These are phyloP conservation scores for Cosmia trapezina DNA, from an alignment of 2,888 invertebrate species.

Conservation along the genomic window DNA sequence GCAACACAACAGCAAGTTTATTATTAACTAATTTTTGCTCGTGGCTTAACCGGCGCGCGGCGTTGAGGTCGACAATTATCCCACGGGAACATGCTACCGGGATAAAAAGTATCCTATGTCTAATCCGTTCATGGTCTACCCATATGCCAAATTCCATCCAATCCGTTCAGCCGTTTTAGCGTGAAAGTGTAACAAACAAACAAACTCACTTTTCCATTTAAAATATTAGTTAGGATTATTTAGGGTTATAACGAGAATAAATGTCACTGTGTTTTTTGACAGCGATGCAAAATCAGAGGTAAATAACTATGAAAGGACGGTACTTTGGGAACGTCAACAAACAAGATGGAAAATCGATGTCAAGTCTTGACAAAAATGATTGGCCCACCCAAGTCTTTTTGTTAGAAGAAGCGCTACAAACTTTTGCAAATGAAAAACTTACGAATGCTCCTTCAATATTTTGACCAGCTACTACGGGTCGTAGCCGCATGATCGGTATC, in stretches of 20 bases:
- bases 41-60: too few species aligned
- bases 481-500: slow-evolving; percentile 18
- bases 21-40: too few species aligned
- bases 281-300: not conserved
- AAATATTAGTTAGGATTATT: too few species aligned
- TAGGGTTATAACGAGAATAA: not conserved
- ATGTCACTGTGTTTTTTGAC: not conserved
- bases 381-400: not conserved
- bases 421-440: slow-evolving; percentile 7
- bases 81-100: too few species aligned
- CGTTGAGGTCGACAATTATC: too few species aligned
- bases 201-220: too few species aligned
- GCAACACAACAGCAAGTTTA: not conserved
- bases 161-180: too few species aligned
- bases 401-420: slow-evolving; percentile 1
- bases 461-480: not conserved
- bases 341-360: not conserved
- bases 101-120: too few species aligned
- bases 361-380: not conserved
- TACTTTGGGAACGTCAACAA: not conserved
- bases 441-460: slow-evolving; percentile 1
- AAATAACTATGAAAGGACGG: not conserved
- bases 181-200: too few species aligned
- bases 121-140: too few species aligned
- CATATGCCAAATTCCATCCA: too few species aligned